Evolutionary conservation across 2,797 vertebrate genomes (phyloP).

Genomic region (Lemur catta): DNA sequence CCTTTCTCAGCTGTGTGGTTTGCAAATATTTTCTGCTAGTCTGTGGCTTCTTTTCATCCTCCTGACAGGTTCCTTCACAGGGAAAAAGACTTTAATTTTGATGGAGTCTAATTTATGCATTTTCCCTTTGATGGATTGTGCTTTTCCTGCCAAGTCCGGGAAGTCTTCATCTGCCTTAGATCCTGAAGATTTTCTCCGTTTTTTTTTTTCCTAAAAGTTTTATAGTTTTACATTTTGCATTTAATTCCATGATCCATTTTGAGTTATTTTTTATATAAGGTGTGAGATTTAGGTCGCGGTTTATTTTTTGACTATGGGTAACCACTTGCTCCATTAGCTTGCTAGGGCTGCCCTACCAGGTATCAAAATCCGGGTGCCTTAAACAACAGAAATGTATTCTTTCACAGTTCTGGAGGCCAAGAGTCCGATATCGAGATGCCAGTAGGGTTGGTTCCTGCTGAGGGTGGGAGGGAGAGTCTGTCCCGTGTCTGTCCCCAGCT

Average conservation of each 20-base stretch:
- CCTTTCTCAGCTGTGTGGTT: background rate
- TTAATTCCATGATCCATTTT: background rate
- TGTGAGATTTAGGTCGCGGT: background rate
- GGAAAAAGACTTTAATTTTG: background rate
- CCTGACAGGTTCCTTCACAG: background rate
- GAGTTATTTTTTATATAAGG: background rate
- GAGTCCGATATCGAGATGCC: background rate
- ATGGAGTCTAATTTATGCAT: background rate
- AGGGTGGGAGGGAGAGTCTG: background rate
- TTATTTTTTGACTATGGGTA: background rate
- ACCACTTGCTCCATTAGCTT: background rate
- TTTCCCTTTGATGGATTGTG: background rate
- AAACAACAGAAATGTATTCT: background rate
- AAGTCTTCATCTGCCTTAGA: background rate
- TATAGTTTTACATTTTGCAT: background rate
- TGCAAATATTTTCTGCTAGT: background rate
- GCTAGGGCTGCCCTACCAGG: background rate
- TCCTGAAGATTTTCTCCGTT: background rate
- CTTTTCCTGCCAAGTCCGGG: background rate
- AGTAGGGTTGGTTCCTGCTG: fast-evolving
- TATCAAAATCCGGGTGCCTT: background rate
- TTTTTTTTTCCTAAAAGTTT: background rate
- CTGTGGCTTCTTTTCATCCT: background rate
- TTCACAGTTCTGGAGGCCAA: background rate
- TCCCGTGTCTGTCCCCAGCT: too few species aligned